Conservation (phyloP, 2,113 vertebrate genomes). For the Pygathrix nemaeus region DNA sequence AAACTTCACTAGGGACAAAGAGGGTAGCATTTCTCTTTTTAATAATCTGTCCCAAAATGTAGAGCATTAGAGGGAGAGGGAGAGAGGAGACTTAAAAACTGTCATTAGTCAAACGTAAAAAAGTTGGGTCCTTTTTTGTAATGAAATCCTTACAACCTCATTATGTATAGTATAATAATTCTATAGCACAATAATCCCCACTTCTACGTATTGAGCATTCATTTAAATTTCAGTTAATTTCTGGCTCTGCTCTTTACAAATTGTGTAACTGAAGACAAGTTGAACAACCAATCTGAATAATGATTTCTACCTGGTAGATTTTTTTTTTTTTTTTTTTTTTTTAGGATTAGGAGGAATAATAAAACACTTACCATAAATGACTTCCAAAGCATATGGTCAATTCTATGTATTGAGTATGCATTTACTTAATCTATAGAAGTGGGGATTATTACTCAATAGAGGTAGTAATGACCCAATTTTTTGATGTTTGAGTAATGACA, state of each 20-base stretch:
- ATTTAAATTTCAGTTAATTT: not conserved
- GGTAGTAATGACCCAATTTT: not conserved
- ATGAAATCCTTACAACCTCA: not conserved
- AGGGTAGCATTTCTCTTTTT: too few relatives aligned
- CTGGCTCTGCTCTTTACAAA: not conserved
- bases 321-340: not conserved
- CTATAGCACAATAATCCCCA: not conserved
- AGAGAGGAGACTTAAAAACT: not conserved
- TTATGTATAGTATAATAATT: not conserved
- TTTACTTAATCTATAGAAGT: not conserved
- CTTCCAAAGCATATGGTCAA: not conserved
- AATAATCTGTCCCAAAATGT: not conserved
- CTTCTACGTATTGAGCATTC: not conserved
- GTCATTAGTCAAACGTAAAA: not conserved
- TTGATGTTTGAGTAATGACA: not conserved
- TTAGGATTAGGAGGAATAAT: not conserved
- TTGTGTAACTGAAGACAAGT: not conserved
- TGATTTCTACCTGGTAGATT: not conserved
- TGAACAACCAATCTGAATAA: not conserved
- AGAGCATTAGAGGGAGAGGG: not conserved
- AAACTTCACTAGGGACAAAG: not conserved
- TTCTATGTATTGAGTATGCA: not conserved
- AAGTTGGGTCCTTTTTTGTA: not conserved
- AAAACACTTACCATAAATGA: not conserved
- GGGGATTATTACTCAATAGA: not conserved